A percentile compares a stretch with the other conserved stretches of the same genome.
Conservation (phyloP, 1,140 invertebrate species). For the Diachasma alloeum region DNA sequence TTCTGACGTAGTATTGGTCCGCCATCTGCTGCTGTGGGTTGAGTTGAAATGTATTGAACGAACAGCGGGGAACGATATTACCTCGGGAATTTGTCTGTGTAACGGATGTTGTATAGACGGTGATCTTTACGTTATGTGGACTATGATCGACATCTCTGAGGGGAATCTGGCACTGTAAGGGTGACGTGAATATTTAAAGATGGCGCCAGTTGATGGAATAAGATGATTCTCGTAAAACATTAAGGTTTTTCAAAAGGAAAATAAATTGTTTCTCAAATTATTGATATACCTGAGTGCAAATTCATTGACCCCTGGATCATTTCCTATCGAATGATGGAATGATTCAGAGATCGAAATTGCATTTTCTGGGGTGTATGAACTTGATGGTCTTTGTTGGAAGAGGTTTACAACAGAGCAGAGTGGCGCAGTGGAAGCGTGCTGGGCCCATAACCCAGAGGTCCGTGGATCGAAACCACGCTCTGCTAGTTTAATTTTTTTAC, state of each 20-base stretch:
- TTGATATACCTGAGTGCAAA: too few relatives aligned
- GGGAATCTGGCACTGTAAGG: not conserved
- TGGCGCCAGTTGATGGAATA: not conserved
- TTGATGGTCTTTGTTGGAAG: not conserved
- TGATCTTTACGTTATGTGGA: not conserved
- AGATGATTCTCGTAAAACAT: too few relatives aligned
- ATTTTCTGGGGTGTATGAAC: not conserved
- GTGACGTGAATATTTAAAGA: not conserved
- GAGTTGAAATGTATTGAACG: not conserved
- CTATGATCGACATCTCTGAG: not conserved
- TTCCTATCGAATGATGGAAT: too few relatives aligned
- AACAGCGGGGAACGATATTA: not conserved
- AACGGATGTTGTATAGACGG: not conserved
- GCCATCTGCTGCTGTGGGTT: not conserved
- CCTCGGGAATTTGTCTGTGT: not conserved
- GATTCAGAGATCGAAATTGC: too few relatives aligned
- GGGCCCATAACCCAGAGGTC: conserved; percentile 98
- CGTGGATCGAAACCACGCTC: conserved; percentile 96
- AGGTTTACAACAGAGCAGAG: conserved; percentile 73
- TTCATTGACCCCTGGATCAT: too few relatives aligned
- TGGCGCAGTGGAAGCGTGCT: conserved; percentile 98
- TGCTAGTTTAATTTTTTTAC: conserved; percentile 69
- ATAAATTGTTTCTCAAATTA: not conserved
- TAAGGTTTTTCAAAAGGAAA: too few relatives aligned
- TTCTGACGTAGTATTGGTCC: not conserved